phyloP scores from a whole-genome alignment of 2,113 vertebrate genomes.

The Glaucidium brasilianum region DNA sequence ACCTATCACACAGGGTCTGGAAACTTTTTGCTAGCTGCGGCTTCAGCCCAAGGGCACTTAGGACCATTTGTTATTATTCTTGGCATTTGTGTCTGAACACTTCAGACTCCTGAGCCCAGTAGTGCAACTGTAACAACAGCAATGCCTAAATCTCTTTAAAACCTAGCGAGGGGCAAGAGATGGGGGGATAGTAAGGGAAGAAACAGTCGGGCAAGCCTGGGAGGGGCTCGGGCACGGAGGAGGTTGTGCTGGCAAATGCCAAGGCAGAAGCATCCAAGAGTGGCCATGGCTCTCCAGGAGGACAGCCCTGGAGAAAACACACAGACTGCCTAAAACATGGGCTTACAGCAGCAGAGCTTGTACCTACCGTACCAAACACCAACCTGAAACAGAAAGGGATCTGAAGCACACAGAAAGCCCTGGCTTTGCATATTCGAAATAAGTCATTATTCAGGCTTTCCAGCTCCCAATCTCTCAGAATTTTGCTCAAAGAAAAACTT shows the following conservation, averaged over 20 bases:
- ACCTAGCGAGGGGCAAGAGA: background rate
- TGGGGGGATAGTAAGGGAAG: background rate
- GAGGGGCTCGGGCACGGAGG: accelerated
- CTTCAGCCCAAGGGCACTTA: background rate
- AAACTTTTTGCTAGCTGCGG: background rate
- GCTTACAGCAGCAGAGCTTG: background rate
- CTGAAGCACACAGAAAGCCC: background rate
- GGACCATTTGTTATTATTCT: background rate
- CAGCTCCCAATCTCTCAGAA: conserved; percentile 2
- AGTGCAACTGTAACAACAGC: background rate
- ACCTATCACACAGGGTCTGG: background rate
- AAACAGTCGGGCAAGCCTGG: background rate
- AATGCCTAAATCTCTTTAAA: background rate
- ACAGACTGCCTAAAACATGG: background rate
- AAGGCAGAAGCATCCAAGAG: background rate
- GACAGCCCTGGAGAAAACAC: background rate
- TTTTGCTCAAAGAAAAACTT: conserved; percentile 22
- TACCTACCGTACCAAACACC: background rate
- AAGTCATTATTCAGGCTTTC: conserved; percentile 34
- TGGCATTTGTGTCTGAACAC: background rate
- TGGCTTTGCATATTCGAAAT: background rate
- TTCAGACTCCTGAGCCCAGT: background rate
- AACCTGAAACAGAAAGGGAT: background rate
- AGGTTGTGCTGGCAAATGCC: background rate
- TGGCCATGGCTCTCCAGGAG: background rate